Base-by-base conservation (phyloP, 2,797 vertebrate species). In the Tenualosa thibaudeaui region DNA sequence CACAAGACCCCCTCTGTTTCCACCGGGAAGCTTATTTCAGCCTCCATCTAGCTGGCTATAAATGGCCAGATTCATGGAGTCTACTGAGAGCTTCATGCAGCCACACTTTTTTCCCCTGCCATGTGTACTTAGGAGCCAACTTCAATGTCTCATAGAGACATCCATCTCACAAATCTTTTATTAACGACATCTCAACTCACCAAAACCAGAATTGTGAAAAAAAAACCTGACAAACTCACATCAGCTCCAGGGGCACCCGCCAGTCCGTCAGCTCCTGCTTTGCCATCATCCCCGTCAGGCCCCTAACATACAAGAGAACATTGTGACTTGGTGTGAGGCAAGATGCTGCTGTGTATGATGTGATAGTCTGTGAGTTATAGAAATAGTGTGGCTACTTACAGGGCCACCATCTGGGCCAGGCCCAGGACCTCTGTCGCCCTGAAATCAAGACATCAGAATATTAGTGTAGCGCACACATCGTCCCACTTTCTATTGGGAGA, bases 171-270 rank as follows among this genome's bases (percentile, higher is more conserved):
- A 88, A 88, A 88, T 89, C 81, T 58, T 81, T 56, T 82, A 85
- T 19, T 86, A 26, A 71, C 0, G 49, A 81, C 83, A 15, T 8
- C 0, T 65, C 83, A 17, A 78, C 19, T 43, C 40, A 78, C 37
- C 15, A 46, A 78, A 75, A 40, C 31, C 10, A 81, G 31, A 82
- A 56, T 13, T n/a, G 10, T 51, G 13, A 49, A 68, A 85, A 51
- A 68, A 82, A 83, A 37, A 51, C n/a, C 26, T 5, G 81, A 75
- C 81, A 68, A 90, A 97, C 98, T 97, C 87, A 99, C 98, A 86
- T 99, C 98, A 50, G 96, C 95, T 3, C 98, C 98, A 0, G 97
- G 96, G 6, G 96, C 94, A 49, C 98, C 98, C 2, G 97, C 90
- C 85, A 95, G 87, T 86, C 98, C 98, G 0, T 95, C 88, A 81